Base-by-base conservation (phyloP, 2,888 invertebrate genomes). In the Podotricha telesiphe region DNA sequence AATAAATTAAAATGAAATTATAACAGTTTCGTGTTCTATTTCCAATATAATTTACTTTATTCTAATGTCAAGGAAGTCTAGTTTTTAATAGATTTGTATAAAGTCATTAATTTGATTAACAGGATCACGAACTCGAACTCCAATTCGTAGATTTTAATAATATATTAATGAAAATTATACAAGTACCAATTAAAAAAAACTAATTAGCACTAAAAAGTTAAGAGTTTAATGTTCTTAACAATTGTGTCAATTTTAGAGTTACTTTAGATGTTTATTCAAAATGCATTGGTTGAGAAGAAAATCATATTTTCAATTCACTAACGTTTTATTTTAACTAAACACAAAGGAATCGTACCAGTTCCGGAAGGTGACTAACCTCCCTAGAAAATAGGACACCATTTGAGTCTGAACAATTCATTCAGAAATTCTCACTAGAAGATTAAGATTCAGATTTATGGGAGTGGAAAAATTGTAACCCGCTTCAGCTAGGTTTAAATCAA, bases 361-460 rank as follows among this genome's bases (percentile, higher is more conserved):
- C n/a, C 17, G 61, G 56, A 67, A 70, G 70, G 67, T 72, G 67
- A 70, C 50, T 72, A 70, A 72, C 70, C 72, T 70, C 47, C 11
- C 20, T 47, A 34, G 64, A 70, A 72, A 67, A 72, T 72, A 50
- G 70, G 48, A 48, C 70, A 65, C 45, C 47, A 61, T 28, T 37
- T 51, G 45, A 55, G 55, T 65, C 47, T 65, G 22, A 59, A 63
- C 28, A 67, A 70, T 70, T 70, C 55, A 65, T 67, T 70, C 56
- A 62, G 13, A 59, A 64, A 55, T 64, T 55, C 51, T 42, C 28
- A 20, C 37, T 45, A 56, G 22, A 20, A 45, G 61, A 68, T 70
- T 63, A 56, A 61, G 45, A 62, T 34, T 62, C 42, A 51, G 34
- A 6, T 55, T 42, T 20, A 59, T 61, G 42, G 28, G 17, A 68